Evolutionary conservation across 2,888 invertebrate species (phyloP), one percentile per base, ranked within the genome.

Genomic region (Eurytoma adleriae): DNA sequence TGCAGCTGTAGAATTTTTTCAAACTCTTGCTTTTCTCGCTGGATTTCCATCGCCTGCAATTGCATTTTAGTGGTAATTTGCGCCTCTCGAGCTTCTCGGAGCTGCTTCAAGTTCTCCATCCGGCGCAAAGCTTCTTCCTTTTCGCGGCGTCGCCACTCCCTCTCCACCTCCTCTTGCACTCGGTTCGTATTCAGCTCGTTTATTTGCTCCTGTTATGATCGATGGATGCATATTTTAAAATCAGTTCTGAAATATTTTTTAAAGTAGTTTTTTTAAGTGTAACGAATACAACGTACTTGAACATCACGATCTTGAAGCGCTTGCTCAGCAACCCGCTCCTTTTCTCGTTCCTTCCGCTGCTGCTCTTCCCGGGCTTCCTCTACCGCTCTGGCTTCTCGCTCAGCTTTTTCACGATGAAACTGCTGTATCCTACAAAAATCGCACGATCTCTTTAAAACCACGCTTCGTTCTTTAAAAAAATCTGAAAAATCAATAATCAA

Each of bases 91-190:
- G 92, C 92, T 61, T 91, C 90, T 78, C 92, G 92, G 79, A 94
- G 87, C 50, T 90, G 89, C 83, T 91, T 91, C 86, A 92, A 91
- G 80, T 92, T 92, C 73, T 92, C 91, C 83, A 92, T 92, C 82
- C 92, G 91, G 86, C 92, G 93, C 72, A 93, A 85, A 12, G 94
- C 95, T 0, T 92, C 93, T 77, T 93, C 93, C 50, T 93, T 92
- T 89, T 95, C 95, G 79, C 92, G 93, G 14, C 92, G 91, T 0
- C 95, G 91, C 93, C 95, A 95, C 84, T 94, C 93, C 14, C 94
- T 91, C 87, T 95, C 95, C 27, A 95, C 94, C 86, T 93, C 92
- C 85, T 93, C 93, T 84, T 92, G 92, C 14, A 92, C 88, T 57
- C 93, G 89, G 24, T 91, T 84, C 0, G 92, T 92, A 81, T 92